phyloP scores from a whole-genome alignment of 2,888 invertebrate species.

The Stomorhina lunata region DNA sequence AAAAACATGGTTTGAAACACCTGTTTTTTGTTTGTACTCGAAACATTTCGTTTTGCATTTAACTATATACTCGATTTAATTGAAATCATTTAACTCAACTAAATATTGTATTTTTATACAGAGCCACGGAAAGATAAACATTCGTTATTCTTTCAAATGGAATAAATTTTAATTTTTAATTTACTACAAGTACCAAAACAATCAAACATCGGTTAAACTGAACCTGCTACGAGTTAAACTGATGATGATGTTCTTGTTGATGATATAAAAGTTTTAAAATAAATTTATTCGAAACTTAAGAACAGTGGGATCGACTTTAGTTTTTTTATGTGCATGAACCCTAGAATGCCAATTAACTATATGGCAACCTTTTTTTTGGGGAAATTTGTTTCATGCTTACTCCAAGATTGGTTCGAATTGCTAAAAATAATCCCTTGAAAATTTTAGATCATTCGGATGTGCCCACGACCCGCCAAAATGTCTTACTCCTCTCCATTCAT shows the following conservation, averaged over 20 bases:
- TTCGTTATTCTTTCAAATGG: slow-evolving; percentile 44
- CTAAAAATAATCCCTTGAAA: no score
- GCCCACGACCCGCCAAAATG: no score
- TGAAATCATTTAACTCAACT: slow-evolving; percentile 59
- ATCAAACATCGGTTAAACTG: slow-evolving; percentile 5
- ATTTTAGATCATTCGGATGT: no score
- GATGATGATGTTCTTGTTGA: background rate
- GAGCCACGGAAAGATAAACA: background rate
- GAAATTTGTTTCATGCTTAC: no score
- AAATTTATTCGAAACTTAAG: slow-evolving; percentile 30
- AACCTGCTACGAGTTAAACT: slow-evolving; percentile 34
- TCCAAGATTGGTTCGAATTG: no score
- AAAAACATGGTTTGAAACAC: slow-evolving; percentile 53
- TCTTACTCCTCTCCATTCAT: no score
- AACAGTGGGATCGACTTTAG: slow-evolving; percentile 35
- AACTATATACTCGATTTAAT: slow-evolving; percentile 56
- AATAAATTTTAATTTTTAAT: slow-evolving; percentile 65
- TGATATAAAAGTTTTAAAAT: slow-evolving; percentile 20
- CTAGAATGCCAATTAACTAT: no score
- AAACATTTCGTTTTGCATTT: slow-evolving; percentile 28
- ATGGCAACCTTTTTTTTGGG: no score
- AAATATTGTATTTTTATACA: slow-evolving; percentile 14
- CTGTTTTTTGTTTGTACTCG: slow-evolving; percentile 44
- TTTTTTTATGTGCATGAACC: no score
- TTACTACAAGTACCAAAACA: background rate